Evolutionary conservation across 2,797 vertebrate species (phyloP), one percentile per base, ranked within the genome.

Genomic region (Chaetodon trifasciatus): DNA sequence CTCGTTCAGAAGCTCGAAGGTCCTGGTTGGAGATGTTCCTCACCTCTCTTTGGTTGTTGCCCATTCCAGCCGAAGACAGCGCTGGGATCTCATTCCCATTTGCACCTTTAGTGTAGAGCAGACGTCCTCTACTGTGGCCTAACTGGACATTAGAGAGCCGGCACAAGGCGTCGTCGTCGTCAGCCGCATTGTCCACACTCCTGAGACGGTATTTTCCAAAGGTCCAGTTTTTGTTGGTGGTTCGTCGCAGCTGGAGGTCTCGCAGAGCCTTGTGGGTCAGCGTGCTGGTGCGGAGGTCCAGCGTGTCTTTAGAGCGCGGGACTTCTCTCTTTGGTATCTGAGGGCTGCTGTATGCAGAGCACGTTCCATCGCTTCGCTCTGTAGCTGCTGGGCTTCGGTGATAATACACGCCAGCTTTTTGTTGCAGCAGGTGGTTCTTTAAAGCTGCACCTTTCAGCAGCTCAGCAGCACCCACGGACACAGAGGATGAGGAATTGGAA

Each of bases 301-400:
- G 87, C 0, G 94, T 95, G 84, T 95, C 94, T 84, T 94, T 95
- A 0, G 94, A 94, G 46, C 81, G 91, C 0, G 69, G 84, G 11
- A 62, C 42, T 50, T 93, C 87, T 86, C 85, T 96, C 42, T 93
- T 96, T 52, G 92, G 83, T 23, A 92, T 74, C 67, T 88, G 92
- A 57, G 96, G 96, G 76, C 95, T 98, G 91, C 90, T 96, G 90
- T 96, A 94, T 1, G 96, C 95, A 0, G 96, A 96, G 49, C 90
- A 90, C 0, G 94, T 91, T 2, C 92, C 91, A 4, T 89, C 83
- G 0, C 64, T 87, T 37, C 88, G 70, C 50, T 86, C 89, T 35
- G 89, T 88, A 1, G 84, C 81, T 1, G 82, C 87, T 0, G 90
- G 76, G 74, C 87, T 78, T 79, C 87, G 73, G 3, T 83, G 81